Evolutionary conservation across 2,113 vertebrate genomes (phyloP).

Genomic region (Pimephales promelas): DNA sequence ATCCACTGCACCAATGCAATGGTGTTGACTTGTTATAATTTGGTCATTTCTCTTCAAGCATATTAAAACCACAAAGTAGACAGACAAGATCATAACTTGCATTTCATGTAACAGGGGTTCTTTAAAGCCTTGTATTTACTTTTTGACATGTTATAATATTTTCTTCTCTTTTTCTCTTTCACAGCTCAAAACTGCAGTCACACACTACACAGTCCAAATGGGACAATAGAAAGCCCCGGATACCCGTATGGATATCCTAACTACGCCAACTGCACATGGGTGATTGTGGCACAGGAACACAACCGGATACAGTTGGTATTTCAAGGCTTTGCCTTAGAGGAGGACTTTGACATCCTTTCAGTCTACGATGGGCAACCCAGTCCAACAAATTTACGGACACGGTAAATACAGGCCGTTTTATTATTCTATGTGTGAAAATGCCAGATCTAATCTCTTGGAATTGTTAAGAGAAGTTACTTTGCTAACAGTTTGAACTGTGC

Average conservation of each 20-base stretch:
- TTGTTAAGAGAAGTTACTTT: background rate
- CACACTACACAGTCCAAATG: slow-evolving; percentile 88
- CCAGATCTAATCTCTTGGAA: background rate
- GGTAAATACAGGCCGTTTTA: slow-evolving; percentile 73
- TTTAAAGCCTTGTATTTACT: too few relatives aligned
- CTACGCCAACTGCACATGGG: slow-evolving; percentile 99
- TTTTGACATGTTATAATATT: background rate
- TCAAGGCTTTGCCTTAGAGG: slow-evolving; percentile 96
- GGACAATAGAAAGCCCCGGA: slow-evolving; percentile 96
- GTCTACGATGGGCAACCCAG: slow-evolving; percentile 92
- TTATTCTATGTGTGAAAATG: background rate
- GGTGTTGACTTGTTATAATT: too few relatives aligned
- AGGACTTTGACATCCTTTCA: slow-evolving; percentile 96
- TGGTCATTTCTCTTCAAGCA: too few relatives aligned
- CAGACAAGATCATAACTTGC: background rate
- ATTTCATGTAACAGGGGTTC: background rate
- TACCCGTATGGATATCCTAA: slow-evolving; percentile 98
- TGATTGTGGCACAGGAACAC: slow-evolving; percentile 89
- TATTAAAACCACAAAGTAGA: too few relatives aligned
- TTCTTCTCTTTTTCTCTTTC: slow-evolving; percentile 51
- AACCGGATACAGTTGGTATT: slow-evolving; percentile 98
- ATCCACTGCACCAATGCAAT: too few relatives aligned
- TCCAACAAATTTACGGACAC: slow-evolving; percentile 88
- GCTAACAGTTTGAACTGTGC: background rate
- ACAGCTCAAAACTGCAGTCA: slow-evolving; percentile 97